phyloP scores from a whole-genome alignment of 2,888 invertebrate genomes.

The Diabrotica balteata region DNA sequence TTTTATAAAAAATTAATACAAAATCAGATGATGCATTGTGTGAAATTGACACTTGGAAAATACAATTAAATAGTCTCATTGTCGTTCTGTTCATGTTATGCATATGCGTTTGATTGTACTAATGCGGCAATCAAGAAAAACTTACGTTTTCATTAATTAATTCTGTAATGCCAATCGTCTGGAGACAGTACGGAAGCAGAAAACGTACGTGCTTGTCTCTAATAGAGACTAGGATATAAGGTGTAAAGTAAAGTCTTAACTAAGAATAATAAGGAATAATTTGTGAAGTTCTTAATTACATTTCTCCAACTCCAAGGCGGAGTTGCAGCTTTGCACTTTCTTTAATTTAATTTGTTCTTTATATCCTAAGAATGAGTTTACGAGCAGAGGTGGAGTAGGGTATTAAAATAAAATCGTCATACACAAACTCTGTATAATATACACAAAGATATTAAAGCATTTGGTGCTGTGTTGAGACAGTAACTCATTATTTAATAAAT shows the following conservation, averaged over 20 bases:
- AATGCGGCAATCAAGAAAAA: too few species aligned
- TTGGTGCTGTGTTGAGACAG: too few species aligned
- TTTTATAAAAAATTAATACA: too few species aligned
- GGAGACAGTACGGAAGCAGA: neutral
- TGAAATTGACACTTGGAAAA: too few species aligned
- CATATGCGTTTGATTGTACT: too few species aligned
- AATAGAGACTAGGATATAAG: neutral
- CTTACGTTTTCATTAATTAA: neutral
- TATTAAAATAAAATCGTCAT: too few species aligned
- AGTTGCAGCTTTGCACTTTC: conserved; percentile 30
- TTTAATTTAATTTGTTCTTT: conserved; percentile 29
- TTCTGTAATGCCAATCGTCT: neutral
- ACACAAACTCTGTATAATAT: too few species aligned
- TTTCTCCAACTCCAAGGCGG: conserved; percentile 23
- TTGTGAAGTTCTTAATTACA: conserved; percentile 33
- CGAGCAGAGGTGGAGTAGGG: conserved; percentile 4
- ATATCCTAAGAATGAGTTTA: conserved; percentile 10
- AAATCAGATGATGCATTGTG: too few species aligned
- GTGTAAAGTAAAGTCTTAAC: conserved; percentile 16
- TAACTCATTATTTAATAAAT: too few species aligned
- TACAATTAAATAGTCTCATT: too few species aligned
- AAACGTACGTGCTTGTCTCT: conserved; percentile 4
- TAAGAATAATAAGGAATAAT: conserved; percentile 34
- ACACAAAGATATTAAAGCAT: too few species aligned
- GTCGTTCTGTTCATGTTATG: too few species aligned